Conservation (phyloP, 2,888 invertebrate species). For the Drosophila hamatofila region DNA sequence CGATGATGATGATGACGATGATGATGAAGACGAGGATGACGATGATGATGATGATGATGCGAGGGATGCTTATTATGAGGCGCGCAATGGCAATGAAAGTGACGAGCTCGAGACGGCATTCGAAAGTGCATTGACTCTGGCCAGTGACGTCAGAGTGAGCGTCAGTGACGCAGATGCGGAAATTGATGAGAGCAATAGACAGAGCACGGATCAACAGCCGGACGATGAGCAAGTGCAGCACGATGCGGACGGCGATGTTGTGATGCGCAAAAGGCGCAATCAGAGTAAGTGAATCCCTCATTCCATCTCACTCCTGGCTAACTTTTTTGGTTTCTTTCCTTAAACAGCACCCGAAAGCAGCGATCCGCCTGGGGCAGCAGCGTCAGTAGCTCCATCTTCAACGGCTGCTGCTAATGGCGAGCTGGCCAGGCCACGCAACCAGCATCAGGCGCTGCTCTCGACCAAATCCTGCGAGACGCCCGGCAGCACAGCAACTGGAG, state of each 20-base stretch:
- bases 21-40: conserved; percentile 42
- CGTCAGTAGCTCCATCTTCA: neutral
- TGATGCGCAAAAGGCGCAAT: conserved; percentile 44
- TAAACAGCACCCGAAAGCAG: conserved; percentile 41
- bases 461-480: conserved; percentile 81
- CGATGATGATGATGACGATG: conserved; percentile 59
- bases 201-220: conserved; percentile 11
- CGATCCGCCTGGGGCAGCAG: neutral
- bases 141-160: conserved; percentile 71
- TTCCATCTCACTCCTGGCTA: neutral
- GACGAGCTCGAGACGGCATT: conserved; percentile 76
- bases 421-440: conserved; percentile 18
- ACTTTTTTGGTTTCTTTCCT: neutral
- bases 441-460: conserved; percentile 73
- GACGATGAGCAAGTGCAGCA: conserved; percentile 6
- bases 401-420: neutral
- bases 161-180: conserved; percentile 49
- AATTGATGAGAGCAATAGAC: neutral
- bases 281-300: conserved; percentile 59
- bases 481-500: conserved; percentile 10
- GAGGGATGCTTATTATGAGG: conserved; percentile 77
- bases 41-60: conserved; percentile 67
- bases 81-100: conserved; percentile 73
- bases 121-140: conserved; percentile 68
- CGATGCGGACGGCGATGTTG: neutral